Evolutionary conservation across 23 tunicate species (phyloP).

Genomic region (Aplidium turbinatum): DNA sequence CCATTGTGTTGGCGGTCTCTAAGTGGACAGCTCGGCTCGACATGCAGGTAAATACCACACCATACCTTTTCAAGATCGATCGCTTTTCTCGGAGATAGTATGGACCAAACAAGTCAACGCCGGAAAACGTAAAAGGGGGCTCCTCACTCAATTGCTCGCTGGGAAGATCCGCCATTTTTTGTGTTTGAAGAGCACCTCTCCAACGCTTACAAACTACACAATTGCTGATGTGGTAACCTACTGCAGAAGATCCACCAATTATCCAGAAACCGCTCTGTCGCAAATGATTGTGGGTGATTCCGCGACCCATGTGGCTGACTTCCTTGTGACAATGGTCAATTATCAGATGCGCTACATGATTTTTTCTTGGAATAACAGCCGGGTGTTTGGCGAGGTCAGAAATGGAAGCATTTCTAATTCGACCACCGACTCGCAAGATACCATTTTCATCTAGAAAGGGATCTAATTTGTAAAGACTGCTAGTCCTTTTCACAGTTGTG

Average conservation of each 20-base stretch:
- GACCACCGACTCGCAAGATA: not conserved
- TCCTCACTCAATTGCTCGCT: not conserved
- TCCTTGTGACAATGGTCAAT: slow-evolving; percentile 4
- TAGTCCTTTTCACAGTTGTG: not conserved
- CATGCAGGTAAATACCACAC: no score
- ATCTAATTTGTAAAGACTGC: not conserved
- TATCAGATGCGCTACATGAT: slow-evolving; percentile 6
- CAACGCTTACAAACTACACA: slow-evolving; percentile 1
- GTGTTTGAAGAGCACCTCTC: not conserved
- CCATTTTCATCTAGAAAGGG: slow-evolving; percentile 1
- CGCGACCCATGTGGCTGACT: slow-evolving; percentile 8
- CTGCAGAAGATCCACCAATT: slow-evolving; percentile 7
- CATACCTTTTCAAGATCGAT: slow-evolving; percentile 19
- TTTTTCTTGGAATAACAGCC: not conserved
- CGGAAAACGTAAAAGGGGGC: not conserved
- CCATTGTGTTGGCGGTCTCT: no score
- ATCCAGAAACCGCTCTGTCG: slow-evolving; percentile 18
- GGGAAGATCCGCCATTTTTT: slow-evolving; percentile 26
- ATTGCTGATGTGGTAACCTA: not conserved
- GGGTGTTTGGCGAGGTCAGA: not conserved
- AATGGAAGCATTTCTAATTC: not conserved
- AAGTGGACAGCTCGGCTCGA: no score
- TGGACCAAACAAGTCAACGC: not conserved
- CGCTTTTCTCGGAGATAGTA: not conserved
- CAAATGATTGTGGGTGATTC: slow-evolving; percentile 16